Conservation (phyloP, 2,888 invertebrate genomes). For the Notodonta ziczac region DNA sequence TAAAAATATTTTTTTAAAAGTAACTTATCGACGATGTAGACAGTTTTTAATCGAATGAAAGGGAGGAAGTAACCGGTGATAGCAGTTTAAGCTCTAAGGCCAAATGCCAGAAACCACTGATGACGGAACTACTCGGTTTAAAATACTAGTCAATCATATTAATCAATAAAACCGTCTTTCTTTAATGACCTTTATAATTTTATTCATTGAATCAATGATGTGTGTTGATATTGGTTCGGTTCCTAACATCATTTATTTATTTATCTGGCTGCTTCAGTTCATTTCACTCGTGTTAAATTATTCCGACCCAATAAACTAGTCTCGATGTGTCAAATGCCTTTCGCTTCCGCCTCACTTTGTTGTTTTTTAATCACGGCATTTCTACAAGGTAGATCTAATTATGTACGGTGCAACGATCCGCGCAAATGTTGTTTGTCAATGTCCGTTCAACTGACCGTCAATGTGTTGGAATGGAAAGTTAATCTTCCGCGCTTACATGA, state of each 20-base stretch:
- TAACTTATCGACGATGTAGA: neutral
- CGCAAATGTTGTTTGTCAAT: conserved; percentile 38
- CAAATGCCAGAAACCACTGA: neutral
- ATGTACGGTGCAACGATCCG: conserved; percentile 46
- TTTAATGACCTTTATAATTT: neutral
- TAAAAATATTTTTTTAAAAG: too few species aligned
- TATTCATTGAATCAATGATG: conserved; percentile 2
- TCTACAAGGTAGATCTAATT: conserved; percentile 27
- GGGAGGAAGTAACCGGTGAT: conserved; percentile 2
- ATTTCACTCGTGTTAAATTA: conserved; percentile 41
- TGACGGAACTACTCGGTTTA: neutral
- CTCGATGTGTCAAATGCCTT: conserved; percentile 51
- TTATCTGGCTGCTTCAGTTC: conserved; percentile 35
- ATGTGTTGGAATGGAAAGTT: conserved; percentile 71
- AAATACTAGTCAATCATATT: neutral
- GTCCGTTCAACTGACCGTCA: conserved; percentile 60
- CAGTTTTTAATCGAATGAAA: neutral
- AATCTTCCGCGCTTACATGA: conserved; percentile 63
- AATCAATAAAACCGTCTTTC: neutral
- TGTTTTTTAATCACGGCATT: conserved; percentile 32
- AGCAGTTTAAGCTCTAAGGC: neutral
- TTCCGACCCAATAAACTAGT: conserved; percentile 52
- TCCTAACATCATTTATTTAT: conserved; percentile 37
- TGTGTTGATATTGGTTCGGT: neutral
- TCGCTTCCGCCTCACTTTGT: conserved; percentile 58